These are phyloP conservation scores for Lasioglossum baleicum DNA, from an alignment of 1,140 invertebrate species.

Conservation along the genomic window DNA sequence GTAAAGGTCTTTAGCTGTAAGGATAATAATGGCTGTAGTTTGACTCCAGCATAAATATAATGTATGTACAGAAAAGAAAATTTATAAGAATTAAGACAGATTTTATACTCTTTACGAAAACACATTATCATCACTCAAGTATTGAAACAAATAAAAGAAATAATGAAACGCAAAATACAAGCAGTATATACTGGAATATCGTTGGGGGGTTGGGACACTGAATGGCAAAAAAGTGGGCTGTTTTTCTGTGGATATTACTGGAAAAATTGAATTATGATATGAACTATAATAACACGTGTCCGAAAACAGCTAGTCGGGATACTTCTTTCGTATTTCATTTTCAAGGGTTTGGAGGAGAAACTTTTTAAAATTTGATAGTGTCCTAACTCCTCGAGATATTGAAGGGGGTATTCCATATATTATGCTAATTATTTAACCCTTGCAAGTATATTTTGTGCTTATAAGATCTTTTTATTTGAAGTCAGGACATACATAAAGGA, in stretches of 20 bases:
- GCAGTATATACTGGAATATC: constrained; percentile 32
- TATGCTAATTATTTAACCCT: constrained; percentile 35
- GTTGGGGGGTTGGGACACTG: not conserved
- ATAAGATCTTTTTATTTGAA: constrained; percentile 19
- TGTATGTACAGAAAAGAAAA: constrained; percentile 65
- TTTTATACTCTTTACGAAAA: constrained; percentile 64
- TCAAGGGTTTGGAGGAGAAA: too few species aligned
- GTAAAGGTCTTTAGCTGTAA: constrained; percentile 64
- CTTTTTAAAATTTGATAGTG: too few species aligned
- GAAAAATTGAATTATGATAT: too few species aligned
- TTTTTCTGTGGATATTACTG: too few species aligned
- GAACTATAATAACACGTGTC: too few species aligned
- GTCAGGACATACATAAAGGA: not conserved
- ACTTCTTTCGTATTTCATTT: too few species aligned
- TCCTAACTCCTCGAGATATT: not conserved
- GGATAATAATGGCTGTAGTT: constrained; percentile 29
- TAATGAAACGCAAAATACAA: constrained; percentile 8
- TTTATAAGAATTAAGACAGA: constrained; percentile 59
- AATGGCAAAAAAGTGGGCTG: too few species aligned
- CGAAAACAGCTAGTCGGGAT: too few species aligned
- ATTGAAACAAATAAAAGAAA: constrained; percentile 48
- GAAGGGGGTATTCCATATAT: constrained; percentile 19
- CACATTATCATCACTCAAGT: constrained; percentile 44
- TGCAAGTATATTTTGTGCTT: constrained; percentile 37
- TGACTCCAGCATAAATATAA: constrained; percentile 48